Percentiles rank a stretch among this genome's conserved stretches.
Conservation (phyloP, 2,113 vertebrate species). For the Lepus europaeus region DNA sequence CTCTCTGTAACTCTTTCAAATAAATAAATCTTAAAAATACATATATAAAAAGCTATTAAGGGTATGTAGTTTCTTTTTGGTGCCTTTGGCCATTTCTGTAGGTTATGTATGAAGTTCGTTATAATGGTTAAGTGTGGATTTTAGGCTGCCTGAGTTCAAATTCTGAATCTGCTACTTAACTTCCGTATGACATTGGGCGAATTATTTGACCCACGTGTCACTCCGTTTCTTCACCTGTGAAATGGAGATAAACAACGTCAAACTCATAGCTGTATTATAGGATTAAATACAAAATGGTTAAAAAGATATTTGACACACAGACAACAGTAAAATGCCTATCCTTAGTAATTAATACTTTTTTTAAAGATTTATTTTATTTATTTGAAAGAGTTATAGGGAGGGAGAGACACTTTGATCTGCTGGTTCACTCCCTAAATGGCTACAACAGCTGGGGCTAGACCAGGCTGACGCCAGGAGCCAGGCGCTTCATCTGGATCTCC, state of each 20-base stretch:
- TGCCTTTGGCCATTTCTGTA: not conserved
- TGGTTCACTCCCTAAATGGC: no score
- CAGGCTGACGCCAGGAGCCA: no score
- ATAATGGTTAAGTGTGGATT: not conserved
- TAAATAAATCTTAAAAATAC: not conserved
- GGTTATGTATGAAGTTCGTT: not conserved
- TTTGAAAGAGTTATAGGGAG: no score
- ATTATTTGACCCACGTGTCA: not conserved
- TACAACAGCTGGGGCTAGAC: no score
- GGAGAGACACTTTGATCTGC: no score
- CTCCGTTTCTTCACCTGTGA: constrained; percentile 30
- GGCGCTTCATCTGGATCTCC: no score
- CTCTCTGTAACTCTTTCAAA: no score
- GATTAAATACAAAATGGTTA: not conserved
- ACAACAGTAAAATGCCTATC: not conserved
- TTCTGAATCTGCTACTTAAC: not conserved
- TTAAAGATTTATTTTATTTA: not conserved
- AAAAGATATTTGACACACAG: not conserved
- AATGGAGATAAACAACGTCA: not conserved
- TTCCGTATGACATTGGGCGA: not conserved
- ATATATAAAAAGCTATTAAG: not conserved
- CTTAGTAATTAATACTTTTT: constrained; percentile 42
- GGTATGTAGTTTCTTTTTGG: not conserved
- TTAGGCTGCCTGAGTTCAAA: not conserved
- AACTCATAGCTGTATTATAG: not conserved